Evolutionary conservation across 2,797 vertebrate genomes (phyloP).

Genomic region (Trachops cirrhosus): DNA sequence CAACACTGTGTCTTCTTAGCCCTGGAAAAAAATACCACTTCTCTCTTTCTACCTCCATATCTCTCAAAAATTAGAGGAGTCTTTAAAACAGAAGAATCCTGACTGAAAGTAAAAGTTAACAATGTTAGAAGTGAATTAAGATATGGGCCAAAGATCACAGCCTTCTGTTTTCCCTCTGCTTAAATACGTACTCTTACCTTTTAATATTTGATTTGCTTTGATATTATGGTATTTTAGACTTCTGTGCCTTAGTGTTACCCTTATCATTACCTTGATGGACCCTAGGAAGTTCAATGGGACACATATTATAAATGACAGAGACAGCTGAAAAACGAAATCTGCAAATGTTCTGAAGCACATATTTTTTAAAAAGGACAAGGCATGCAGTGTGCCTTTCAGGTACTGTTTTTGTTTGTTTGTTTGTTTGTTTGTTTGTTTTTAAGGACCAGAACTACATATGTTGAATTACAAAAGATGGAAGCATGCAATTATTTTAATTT

Average conservation of each 20-base stretch:
- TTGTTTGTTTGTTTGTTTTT: not conserved
- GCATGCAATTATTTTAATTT: not conserved
- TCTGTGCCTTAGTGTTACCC: not conserved
- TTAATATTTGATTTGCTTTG: constrained; percentile 2
- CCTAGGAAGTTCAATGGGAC: not conserved
- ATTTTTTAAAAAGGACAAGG: not conserved
- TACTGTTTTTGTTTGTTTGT: not conserved
- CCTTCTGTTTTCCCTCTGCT: not conserved
- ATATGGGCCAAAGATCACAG: not conserved
- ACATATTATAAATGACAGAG: not conserved
- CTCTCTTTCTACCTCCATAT: not conserved
- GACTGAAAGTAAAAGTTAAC: constrained; percentile 20
- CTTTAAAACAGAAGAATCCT: not conserved
- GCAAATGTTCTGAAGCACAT: not conserved
- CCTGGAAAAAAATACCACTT: not conserved
- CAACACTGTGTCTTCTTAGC: constrained; percentile 33
- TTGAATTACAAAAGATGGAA: not conserved
- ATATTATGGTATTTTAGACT: not conserved
- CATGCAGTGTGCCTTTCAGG: not conserved
- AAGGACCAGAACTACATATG: not conserved
- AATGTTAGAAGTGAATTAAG: constrained; percentile 14
- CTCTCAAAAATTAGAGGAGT: not conserved
- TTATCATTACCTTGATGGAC: not conserved
- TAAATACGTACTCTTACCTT: not conserved
- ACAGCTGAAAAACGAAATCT: not conserved